Percentiles rank a stretch among this genome's conserved stretches.
Evolutionary conservation across 92 coral and sea anemone genomes (phyloP).

Genomic region (Anthopleura xanthogrammica): DNA sequence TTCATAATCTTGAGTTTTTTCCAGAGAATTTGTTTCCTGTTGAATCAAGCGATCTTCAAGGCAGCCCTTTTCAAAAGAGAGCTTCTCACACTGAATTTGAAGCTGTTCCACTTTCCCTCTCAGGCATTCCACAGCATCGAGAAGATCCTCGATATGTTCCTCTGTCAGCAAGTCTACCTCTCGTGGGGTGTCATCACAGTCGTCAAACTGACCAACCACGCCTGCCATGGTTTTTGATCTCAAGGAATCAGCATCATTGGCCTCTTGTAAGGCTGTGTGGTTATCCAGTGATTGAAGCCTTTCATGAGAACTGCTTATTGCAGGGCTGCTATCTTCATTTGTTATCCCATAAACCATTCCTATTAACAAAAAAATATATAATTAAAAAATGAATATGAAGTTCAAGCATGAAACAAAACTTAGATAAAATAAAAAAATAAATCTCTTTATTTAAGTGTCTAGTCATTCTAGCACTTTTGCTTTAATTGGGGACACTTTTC

Average conservation of each 20-base stretch:
- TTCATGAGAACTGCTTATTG: conserved; percentile 10
- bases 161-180: conserved; percentile 90
- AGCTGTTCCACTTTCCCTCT: conserved; percentile 85
- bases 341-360: conserved; percentile 29
- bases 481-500: no score
- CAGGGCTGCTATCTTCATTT: conserved; percentile 8
- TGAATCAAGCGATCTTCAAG: conserved; percentile 74
- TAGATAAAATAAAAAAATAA: no score
- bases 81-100: conserved; percentile 85
- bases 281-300: neutral
- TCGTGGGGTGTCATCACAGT: conserved; percentile 72
- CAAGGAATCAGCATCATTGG: neutral
- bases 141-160: conserved; percentile 89
- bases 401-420: no score
- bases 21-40: conserved; percentile 72
- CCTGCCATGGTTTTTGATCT: conserved; percentile 18
- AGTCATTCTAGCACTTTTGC: no score
- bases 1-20: conserved; percentile 46
- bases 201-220: conserved; percentile 36
- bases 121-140: conserved; percentile 67
- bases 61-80: conserved; percentile 62
- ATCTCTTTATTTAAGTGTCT: no score
- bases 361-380: neutral
- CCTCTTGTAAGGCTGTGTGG: neutral
- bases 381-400: neutral